Evolutionary conservation across 2,113 vertebrate genomes (phyloP).

Genomic region (Deroptyus accipitrinus): DNA sequence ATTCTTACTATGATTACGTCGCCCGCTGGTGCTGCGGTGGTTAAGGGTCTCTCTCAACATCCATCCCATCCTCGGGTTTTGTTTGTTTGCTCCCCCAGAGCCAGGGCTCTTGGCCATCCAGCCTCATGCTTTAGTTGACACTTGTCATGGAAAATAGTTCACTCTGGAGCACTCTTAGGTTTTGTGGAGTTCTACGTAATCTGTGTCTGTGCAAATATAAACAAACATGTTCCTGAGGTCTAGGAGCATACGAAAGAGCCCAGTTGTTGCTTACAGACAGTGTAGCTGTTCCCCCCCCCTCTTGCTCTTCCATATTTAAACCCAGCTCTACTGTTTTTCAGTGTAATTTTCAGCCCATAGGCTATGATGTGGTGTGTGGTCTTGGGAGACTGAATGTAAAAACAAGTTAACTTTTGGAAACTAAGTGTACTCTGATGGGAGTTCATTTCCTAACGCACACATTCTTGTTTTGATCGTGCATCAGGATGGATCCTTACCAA

Average conservation of each 20-base stretch:
- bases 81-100: conserved; percentile 32
- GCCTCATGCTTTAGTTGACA: conserved; percentile 14
- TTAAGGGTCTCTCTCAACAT: conserved; percentile 62
- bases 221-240: background rate
- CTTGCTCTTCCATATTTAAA: conserved; percentile 11
- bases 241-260: background rate
- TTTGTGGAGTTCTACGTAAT: conserved; percentile 44
- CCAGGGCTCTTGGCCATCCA: conserved; percentile 30
- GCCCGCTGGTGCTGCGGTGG: conserved; percentile 54
- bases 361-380: background rate
- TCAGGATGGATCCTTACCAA: conserved; percentile 2
- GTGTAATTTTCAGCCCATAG: background rate
- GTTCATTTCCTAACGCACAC: background rate
- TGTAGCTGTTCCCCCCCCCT: background rate
- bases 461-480: background rate
- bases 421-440: background rate
- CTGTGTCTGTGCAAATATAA: conserved; percentile 39
- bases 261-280: conserved; percentile 33
- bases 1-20: conserved; percentile 31
- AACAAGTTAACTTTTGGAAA: background rate
- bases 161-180: conserved; percentile 17
- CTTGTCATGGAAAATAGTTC: conserved; percentile 25
- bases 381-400: conserved; percentile 49
- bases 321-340: background rate
- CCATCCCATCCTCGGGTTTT: conserved; percentile 53